These are phyloP conservation scores for Leptodactylus fallax DNA, from an alignment of 2,797 vertebrate genomes.

Conservation along the genomic window DNA sequence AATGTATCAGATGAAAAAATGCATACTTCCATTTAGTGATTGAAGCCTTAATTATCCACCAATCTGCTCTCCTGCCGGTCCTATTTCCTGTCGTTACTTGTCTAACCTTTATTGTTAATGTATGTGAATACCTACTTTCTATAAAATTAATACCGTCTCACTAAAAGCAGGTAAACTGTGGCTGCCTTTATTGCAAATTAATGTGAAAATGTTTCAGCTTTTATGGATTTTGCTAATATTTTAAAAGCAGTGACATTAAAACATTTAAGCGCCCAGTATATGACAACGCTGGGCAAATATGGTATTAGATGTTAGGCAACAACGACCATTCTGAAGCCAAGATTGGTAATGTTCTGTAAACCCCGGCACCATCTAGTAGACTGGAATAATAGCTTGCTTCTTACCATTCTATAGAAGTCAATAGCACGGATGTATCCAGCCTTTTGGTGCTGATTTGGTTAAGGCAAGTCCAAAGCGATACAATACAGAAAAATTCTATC, in stretches of 20 bases:
- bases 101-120: slow-evolving; percentile 53
- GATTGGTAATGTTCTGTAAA: neutral
- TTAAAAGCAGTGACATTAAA: slow-evolving; percentile 33
- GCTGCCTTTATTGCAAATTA: slow-evolving; percentile 19
- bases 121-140: slow-evolving; percentile 41
- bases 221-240: slow-evolving; percentile 40
- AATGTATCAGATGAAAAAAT: slow-evolving; percentile 39
- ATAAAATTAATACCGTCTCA: slow-evolving; percentile 29
- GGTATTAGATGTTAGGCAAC: neutral
- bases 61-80: slow-evolving; percentile 6
- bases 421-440: no score
- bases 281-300: neutral
- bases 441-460: no score
- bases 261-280: neutral
- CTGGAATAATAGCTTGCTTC: neutral
- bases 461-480: no score
- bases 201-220: slow-evolving; percentile 16
- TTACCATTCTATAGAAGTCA: neutral
- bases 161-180: slow-evolving; percentile 55
- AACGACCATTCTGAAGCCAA: neutral
- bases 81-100: slow-evolving; percentile 13
- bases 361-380: neutral
- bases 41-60: slow-evolving; percentile 56
- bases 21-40: slow-evolving; percentile 20
- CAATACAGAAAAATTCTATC: no score